Base-by-base conservation (phyloP, 2,888 invertebrate genomes). In the Drosophila parthenogenetica region DNA sequence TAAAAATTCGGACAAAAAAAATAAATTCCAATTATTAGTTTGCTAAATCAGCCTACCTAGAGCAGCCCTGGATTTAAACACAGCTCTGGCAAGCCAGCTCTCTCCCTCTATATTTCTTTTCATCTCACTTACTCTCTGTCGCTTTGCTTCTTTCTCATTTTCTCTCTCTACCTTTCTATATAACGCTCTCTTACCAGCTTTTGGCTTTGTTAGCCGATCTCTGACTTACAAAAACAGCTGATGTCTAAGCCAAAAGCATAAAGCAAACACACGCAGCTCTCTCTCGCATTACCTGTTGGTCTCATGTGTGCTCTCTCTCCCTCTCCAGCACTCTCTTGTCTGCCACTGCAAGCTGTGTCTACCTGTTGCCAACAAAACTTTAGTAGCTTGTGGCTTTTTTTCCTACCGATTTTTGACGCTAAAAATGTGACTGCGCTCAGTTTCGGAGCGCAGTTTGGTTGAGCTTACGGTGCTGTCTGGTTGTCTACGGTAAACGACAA, bases 381-480 rank as follows among this genome's bases (percentile, higher is more conserved):
- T 62, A 55, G 55, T 58, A 14, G 17, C 39, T 62, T 29, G 29
- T 37, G n/a, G n/a, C 35, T 55, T 42, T 53, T 53, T 39, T 51
- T 39, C 25, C 29, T n/a, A 39, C 37, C 55, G 19, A 42, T 35
- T 42, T 42, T 5, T 22, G 22, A 40, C 22, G 42, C 54, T 58
- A 32, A 72, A 73, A 79, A 81, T 75, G 79, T 73, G 59, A 61
- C 79, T 66, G 81, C 73, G 63, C 53, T 71, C 61, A 69, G 74
- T 29, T 25, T 29, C 48, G 62, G 48, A 62, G 62, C 62, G 8
- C 57, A 62, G 62, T 62, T 62, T 48, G 32, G 62, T 42, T 54
- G 57, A 62, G 62, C 55, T 86, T 76, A 74, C 78, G 83, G 81
- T 87, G 79, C 84, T 77, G 80, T 78, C 77, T 71, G 81, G 91